phyloP scores from a whole-genome alignment of 2,113 vertebrate species.

The Eclectus roratus region DNA sequence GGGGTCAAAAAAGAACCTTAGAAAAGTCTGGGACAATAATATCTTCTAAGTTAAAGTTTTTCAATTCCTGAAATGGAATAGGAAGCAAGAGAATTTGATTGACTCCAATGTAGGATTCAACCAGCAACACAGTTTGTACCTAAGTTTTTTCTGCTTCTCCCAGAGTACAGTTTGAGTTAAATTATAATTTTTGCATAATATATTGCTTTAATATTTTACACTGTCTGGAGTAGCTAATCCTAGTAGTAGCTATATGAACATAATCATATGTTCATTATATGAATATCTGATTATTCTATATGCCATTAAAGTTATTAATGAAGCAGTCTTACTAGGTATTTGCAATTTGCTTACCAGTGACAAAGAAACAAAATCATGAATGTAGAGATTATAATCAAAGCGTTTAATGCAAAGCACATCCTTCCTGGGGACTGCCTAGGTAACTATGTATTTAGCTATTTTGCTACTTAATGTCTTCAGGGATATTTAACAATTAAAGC shows the following conservation, averaged over 20 bases:
- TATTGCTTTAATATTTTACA: not conserved
- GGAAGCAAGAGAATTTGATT: not conserved
- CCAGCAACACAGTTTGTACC: not conserved
- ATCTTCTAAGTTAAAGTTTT: not conserved
- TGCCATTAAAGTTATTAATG: not conserved
- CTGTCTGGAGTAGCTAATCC: not conserved
- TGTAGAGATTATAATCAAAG: not conserved
- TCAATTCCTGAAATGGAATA: not conserved
- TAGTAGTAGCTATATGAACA: not conserved
- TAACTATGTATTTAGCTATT: conserved; percentile 16
- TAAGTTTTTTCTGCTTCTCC: not conserved
- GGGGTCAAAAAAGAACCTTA: not conserved
- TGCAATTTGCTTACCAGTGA: not conserved
- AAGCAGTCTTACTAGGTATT: not conserved
- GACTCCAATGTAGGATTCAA: rapidly evolving
- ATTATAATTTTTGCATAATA: not conserved
- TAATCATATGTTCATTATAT: not conserved
- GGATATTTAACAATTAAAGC: not conserved
- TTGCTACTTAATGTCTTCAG: conserved; percentile 15
- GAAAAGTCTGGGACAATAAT: not conserved
- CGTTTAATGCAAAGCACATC: not conserved
- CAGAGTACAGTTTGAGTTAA: not conserved
- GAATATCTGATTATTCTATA: not conserved
- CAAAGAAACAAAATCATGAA: not conserved
- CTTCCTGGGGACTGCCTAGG: not conserved